Base-by-base conservation (phyloP, 1,140 invertebrate genomes). In the Euwallacea similis region DNA sequence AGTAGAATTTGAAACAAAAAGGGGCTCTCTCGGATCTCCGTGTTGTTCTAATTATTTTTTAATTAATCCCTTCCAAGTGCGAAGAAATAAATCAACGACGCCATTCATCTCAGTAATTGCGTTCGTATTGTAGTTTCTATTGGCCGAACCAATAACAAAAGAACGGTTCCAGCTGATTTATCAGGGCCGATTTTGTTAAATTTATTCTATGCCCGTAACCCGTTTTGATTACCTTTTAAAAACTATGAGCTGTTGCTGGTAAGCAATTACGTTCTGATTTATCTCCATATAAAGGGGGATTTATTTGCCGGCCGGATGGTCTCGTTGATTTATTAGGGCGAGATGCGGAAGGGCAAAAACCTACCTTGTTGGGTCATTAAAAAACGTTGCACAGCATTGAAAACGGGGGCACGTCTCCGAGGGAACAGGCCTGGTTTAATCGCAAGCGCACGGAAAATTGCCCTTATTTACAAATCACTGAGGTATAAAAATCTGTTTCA, bases 211-310 rank as follows among this genome's bases (percentile, higher is more conserved):
- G 42, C 59, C 42, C 59, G 59, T 61, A 61, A 61, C 59, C 59
- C 59, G 42, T 61, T 61, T 61, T 61, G 42, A 61, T 61, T 61
- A 61, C 59, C 59, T 61, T 61, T 61, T 61, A 61, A 61, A 61
- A 61, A 61, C 59, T 61, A 61, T 58, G 59, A 61, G 59, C 59
- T 61, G 59, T 61, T 61, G 59, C 59, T 61, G 59, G 59, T 61
- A 61, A 7, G 59, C 59, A 61, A 61, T 61, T 61, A 61, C 33
- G 59, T 7, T 61, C 43, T 61, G 59, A 61, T 61, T 61, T 61
- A 61, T 61, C 21, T 43, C 59, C 59, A 61, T 43, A 16, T 61
- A 61, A 41, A 61, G 13, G 46, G 46, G 46, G 13, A 11, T 50
- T 50, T 11, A 11, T 50, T 50, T 10, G 46, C 46, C 13, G 13